A percentile compares a stretch with the other conserved stretches of the same genome.
These are phyloP conservation scores for Pipistrellus pygmaeus DNA, from an alignment of 2,797 vertebrate species.

Conservation along the genomic window DNA sequence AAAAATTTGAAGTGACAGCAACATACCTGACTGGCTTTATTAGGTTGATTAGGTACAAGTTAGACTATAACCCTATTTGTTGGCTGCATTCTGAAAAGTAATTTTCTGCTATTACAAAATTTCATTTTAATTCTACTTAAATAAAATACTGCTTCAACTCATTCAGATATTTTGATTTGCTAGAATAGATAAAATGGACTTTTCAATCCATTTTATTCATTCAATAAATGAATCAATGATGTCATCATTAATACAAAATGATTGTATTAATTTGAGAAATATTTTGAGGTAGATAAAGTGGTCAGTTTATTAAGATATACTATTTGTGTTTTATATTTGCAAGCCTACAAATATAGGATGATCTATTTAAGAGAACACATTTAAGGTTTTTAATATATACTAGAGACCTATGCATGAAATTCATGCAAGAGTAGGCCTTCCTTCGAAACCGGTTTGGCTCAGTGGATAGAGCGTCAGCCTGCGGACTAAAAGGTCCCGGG, in stretches of 20 bases:
- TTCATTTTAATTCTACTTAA: not conserved
- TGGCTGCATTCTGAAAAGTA: not conserved
- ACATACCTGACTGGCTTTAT: not conserved
- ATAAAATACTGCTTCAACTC: not conserved
- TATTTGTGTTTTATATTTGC: not conserved
- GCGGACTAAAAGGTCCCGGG: too few relatives aligned
- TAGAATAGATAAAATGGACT: not conserved
- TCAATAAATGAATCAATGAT: not conserved
- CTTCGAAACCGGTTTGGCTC: too few relatives aligned
- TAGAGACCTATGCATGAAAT: too few relatives aligned
- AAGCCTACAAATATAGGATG: not conserved
- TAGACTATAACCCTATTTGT: not conserved
- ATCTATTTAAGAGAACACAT: not conserved
- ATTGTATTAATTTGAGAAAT: not conserved
- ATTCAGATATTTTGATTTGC: not conserved
- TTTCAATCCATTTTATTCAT: not conserved
- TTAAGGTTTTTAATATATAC: not conserved
- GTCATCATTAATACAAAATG: not conserved
- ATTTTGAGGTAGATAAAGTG: not conserved
- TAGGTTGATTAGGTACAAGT: not conserved
- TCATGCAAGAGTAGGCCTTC: too few relatives aligned
- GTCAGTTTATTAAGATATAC: not conserved
- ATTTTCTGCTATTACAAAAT: not conserved
- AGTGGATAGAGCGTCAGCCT: too few relatives aligned
- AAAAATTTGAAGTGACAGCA: not conserved